Conservation (phyloP, 2,888 invertebrate genomes). For the Oligia strigilis region DNA sequence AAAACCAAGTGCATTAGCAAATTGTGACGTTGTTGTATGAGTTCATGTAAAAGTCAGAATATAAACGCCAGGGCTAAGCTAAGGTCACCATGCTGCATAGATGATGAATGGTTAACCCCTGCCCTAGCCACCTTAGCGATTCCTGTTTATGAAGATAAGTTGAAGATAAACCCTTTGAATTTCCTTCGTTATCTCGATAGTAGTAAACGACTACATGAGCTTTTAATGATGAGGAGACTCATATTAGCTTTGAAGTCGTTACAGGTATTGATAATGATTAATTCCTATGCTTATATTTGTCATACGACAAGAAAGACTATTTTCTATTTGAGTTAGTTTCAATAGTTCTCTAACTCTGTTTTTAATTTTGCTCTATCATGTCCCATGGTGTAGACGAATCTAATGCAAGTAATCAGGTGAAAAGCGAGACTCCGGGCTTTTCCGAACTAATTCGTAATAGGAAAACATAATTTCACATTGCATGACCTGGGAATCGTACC, state of each 20-base stretch:
- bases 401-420: neutral
- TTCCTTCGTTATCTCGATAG: conserved; percentile 17
- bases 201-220: neutral
- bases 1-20: neutral
- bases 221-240: conserved; percentile 3
- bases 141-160: conserved; percentile 27
- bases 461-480: neutral
- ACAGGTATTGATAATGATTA: neutral
- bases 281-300: neutral
- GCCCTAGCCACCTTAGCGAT: conserved; percentile 38
- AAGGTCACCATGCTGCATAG: conserved; percentile 37
- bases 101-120: conserved; percentile 49
- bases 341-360: neutral
- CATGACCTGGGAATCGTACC: neutral
- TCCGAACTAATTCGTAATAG: neutral
- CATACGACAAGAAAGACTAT: neutral
- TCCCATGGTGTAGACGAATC: too few relatives aligned
- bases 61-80: conserved; percentile 23
- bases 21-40: neutral
- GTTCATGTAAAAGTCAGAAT: conserved; percentile 19
- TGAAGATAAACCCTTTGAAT: conserved; percentile 34
- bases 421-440: neutral
- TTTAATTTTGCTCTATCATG: too few relatives aligned
- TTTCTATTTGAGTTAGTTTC: neutral
- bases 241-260: neutral